A percentile compares a stretch with the other conserved stretches of the same genome.
Conservation (phyloP, 2,113 vertebrate species). For the Callocephalon fimbriatum region DNA sequence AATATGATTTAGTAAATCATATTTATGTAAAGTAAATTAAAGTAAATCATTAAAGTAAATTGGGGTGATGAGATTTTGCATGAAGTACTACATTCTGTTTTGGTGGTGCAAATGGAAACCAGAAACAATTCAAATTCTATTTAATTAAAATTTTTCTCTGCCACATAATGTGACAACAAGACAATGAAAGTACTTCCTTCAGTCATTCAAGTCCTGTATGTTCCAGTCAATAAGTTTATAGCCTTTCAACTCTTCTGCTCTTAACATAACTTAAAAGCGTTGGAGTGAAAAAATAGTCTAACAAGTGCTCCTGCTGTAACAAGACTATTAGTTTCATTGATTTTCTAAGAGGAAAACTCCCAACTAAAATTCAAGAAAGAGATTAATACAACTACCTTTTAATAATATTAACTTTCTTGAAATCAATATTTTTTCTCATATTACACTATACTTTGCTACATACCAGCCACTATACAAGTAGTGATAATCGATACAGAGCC, state of each 20-base stretch:
- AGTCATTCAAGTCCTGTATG: neutral
- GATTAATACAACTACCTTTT: slow-evolving; percentile 82
- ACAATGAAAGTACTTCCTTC: neutral
- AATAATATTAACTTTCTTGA: slow-evolving; percentile 81
- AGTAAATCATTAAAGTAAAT: neutral
- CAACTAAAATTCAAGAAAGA: slow-evolving; percentile 75
- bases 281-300: slow-evolving; percentile 53
- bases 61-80: neutral
- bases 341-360: slow-evolving; percentile 73
- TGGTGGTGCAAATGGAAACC: neutral
- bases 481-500: slow-evolving; percentile 70
- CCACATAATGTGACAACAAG: neutral
- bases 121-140: neutral
- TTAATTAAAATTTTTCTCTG: neutral
- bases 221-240: slow-evolving; percentile 19
- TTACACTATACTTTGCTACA: slow-evolving; percentile 72
- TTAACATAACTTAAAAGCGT: slow-evolving; percentile 55
- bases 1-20: neutral
- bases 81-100: neutral
- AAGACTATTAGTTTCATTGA: slow-evolving; percentile 77
- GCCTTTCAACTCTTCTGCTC: slow-evolving; percentile 32
- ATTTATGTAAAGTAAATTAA: neutral
- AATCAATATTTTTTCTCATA: slow-evolving; percentile 78
- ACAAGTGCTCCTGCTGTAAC: slow-evolving; percentile 54
- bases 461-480: slow-evolving; percentile 46